Evolutionary conservation across 2,888 invertebrate genomes (phyloP).

Genomic region (Lottia gigantea): DNA sequence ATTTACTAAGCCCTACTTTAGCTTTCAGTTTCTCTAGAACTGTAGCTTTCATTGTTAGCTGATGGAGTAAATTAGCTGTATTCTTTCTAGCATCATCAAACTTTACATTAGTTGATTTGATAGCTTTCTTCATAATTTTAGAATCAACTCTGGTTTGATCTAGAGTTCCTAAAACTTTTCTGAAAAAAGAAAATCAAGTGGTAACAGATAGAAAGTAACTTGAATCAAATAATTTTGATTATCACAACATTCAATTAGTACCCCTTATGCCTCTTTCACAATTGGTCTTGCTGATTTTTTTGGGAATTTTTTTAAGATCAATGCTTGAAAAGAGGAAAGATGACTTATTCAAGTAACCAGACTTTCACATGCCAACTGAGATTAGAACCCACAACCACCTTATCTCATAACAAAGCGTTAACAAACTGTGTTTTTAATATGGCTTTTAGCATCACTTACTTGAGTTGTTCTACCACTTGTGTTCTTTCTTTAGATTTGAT

Average conservation of each 20-base stretch:
- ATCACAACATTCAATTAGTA: too few species aligned
- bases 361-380: background rate
- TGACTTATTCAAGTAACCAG: background rate
- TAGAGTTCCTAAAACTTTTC: constrained; percentile 65
- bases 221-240: background rate
- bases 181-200: constrained; percentile 27
- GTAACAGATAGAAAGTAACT: background rate
- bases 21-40: constrained; percentile 62
- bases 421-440: too few species aligned
- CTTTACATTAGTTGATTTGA: constrained; percentile 58
- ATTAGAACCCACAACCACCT: too few species aligned
- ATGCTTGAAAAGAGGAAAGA: too few species aligned
- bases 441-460: constrained; percentile 44
- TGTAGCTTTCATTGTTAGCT: constrained; percentile 63
- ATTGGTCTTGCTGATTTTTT: too few species aligned
- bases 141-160: constrained; percentile 65
- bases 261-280: too few species aligned
- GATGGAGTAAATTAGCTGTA: constrained; percentile 55
- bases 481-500: constrained; percentile 62
- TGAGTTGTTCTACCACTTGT: constrained; percentile 59
- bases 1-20: constrained; percentile 59
- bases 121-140: constrained; percentile 63
- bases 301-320: too few species aligned
- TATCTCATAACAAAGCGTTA: background rate
- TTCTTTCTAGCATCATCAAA: constrained; percentile 59